Evolutionary conservation across 1,140 invertebrate genomes (phyloP).

Genomic region (Centruroides sculpturatus): DNA sequence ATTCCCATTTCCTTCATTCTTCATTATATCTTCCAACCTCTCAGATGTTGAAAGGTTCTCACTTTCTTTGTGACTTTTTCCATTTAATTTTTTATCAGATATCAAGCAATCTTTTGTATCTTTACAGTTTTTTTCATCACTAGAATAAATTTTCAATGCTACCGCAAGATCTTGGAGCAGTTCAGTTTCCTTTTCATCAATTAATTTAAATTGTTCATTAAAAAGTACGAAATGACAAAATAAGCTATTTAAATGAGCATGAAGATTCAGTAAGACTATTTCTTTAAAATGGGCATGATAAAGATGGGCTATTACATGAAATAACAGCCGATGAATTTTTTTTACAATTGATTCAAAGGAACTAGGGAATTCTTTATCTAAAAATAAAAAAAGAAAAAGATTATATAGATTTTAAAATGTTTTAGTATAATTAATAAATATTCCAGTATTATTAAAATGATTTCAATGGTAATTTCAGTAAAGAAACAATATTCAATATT

Average conservation of each 20-base stretch:
- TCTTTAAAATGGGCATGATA: conserved; percentile 96
- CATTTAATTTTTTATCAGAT: too few species aligned
- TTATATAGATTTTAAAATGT: too few species aligned
- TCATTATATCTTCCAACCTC: too few species aligned
- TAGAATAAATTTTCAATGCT: conserved; percentile 4
- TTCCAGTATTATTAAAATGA: too few species aligned
- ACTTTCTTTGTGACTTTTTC: too few species aligned
- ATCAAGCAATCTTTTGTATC: too few species aligned
- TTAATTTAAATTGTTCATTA: conserved; percentile 71
- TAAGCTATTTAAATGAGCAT: conserved; percentile 87
- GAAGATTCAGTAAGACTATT: conserved; percentile 76
- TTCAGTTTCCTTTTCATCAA: conserved; percentile 90
- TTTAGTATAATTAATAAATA: too few species aligned
- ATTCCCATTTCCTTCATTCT: too few species aligned
- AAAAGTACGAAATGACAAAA: conserved; percentile 87
- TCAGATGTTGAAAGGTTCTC: too few species aligned
- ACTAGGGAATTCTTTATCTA: conserved; percentile 87
- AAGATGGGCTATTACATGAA: conserved; percentile 93
- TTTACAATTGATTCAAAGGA: conserved; percentile 88
- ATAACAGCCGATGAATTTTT: conserved; percentile 88
- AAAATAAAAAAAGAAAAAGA: conserved; percentile 12
- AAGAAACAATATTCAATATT: too few species aligned
- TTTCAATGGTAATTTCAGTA: too few species aligned
- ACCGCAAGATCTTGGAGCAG: conserved; percentile 53
- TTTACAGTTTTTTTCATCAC: too few species aligned